phyloP scores from a whole-genome alignment of 1,140 invertebrate genomes.

The Drosophila truncata region DNA sequence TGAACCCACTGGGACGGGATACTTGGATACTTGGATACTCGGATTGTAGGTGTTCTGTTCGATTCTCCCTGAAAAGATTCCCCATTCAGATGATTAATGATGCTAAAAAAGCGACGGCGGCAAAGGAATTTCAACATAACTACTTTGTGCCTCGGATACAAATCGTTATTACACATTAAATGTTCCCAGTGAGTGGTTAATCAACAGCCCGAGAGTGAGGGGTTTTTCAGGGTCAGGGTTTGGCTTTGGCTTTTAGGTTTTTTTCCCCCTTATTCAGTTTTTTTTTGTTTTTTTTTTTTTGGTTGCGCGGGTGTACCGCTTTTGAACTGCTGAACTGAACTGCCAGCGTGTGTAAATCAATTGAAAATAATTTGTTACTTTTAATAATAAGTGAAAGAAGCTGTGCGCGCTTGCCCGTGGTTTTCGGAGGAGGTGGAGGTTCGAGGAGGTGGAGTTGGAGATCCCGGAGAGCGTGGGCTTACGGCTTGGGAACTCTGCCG shows the following conservation, averaged over 20 bases:
- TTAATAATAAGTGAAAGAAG: conserved; percentile 85
- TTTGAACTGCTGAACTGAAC: conserved; percentile 76
- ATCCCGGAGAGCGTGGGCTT: conserved; percentile 44
- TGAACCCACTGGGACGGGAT: conserved; percentile 37
- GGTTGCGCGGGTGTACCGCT: conserved; percentile 62
- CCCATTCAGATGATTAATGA: conserved; percentile 84
- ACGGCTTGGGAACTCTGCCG: conserved; percentile 30
- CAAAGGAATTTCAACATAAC: conserved; percentile 83
- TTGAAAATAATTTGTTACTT: conserved; percentile 85
- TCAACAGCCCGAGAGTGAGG: conserved; percentile 61
- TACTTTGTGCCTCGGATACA: conserved; percentile 84
- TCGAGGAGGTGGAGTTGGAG: neutral
- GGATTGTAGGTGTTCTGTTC: conserved; percentile 58
- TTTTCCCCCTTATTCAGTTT: too few species aligned
- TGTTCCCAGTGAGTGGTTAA: conserved; percentile 85
- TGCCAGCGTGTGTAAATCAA: conserved; percentile 81
- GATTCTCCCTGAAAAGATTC: conserved; percentile 69
- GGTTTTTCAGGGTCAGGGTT: conserved; percentile 67
- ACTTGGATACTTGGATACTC: neutral
- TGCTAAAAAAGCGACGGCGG: conserved; percentile 57
- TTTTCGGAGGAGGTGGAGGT: conserved; percentile 10
- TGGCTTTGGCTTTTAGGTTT: conserved; percentile 17
- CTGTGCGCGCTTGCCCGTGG: conserved; percentile 56
- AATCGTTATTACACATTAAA: conserved; percentile 86
- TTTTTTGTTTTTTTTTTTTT: conserved; percentile 4